phyloP scores from a whole-genome alignment of 2,888 invertebrate genomes.

The Oligia strigilis region DNA sequence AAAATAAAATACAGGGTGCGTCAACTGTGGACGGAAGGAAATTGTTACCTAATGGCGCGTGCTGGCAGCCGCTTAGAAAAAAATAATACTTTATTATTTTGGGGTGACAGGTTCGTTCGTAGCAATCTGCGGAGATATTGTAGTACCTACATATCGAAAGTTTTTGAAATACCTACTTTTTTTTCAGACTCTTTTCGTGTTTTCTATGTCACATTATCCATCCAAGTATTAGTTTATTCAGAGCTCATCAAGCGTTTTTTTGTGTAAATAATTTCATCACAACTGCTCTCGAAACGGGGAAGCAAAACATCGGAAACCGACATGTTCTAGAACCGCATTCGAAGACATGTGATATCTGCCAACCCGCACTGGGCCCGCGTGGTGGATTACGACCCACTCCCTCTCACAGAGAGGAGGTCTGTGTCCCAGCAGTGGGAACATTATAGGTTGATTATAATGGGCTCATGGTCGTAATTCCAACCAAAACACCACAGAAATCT shows the following conservation, averaged over 20 bases:
- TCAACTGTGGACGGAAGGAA: conserved; percentile 32
- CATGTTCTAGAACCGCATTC: too few relatives aligned
- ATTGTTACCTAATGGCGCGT: conserved; percentile 54
- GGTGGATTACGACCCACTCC: background rate
- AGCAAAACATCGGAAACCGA: background rate
- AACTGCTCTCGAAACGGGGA: background rate
- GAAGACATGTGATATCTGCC: background rate
- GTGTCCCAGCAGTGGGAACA: background rate
- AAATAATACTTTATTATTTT: conserved; percentile 17
- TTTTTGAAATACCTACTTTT: background rate
- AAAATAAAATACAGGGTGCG: conserved; percentile 42
- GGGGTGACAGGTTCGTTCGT: background rate
- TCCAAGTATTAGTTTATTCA: background rate
- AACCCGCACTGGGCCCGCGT: background rate
- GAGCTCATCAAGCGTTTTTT: too few relatives aligned
- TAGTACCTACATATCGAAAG: background rate
- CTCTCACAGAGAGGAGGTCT: background rate
- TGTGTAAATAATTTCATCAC: too few relatives aligned
- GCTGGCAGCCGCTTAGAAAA: conserved; percentile 28
- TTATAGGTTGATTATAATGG: background rate
- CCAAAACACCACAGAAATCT: too few relatives aligned
- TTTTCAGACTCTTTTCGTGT: background rate
- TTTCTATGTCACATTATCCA: too few relatives aligned
- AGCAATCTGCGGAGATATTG: background rate
- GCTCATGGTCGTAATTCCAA: background rate